These are phyloP conservation scores for Anthoptus insignis DNA, from an alignment of 2,888 invertebrate genomes.

Conservation along the genomic window DNA sequence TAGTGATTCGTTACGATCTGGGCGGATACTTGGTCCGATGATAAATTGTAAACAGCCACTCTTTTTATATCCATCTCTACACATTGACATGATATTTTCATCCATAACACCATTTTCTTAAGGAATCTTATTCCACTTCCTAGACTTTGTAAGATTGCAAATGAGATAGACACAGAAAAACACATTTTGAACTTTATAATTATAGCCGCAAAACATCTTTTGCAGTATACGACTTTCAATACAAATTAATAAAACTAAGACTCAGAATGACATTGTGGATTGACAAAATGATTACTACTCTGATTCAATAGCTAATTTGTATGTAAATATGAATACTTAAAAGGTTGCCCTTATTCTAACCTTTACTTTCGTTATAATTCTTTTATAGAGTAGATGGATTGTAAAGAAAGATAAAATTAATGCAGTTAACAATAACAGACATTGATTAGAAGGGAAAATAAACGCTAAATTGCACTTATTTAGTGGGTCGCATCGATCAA, in stretches of 20 bases:
- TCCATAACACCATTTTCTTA: constrained; percentile 53
- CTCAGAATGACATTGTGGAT: constrained; percentile 77
- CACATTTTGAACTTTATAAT: constrained; percentile 64
- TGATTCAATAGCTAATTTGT: constrained; percentile 82
- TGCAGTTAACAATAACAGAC: constrained; percentile 70
- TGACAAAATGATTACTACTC: constrained; percentile 82
- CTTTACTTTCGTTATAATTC: constrained; percentile 25
- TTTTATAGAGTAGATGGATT: constrained; percentile 40
- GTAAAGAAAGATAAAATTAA: constrained; percentile 42
- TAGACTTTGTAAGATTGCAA: constrained; percentile 40
- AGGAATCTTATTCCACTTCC: constrained; percentile 44
- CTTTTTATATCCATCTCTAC: constrained; percentile 65
- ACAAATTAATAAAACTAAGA: constrained; percentile 55
- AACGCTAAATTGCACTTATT: constrained; percentile 86
- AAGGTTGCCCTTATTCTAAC: constrained; percentile 7
- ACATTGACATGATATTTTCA: constrained; percentile 50
- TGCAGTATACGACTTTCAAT: background rate
- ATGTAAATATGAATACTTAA: constrained; percentile 64
- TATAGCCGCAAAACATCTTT: constrained; percentile 57
- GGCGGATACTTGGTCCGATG: constrained; percentile 84
- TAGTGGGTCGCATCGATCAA: constrained; percentile 83
- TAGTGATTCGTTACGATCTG: constrained; percentile 82
- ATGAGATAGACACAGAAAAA: constrained; percentile 36
- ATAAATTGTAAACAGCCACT: constrained; percentile 79
- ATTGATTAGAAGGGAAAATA: constrained; percentile 77